Evolutionary conservation across 2,888 invertebrate species (phyloP).

Genomic region (Eugnorisma glareosa): DNA sequence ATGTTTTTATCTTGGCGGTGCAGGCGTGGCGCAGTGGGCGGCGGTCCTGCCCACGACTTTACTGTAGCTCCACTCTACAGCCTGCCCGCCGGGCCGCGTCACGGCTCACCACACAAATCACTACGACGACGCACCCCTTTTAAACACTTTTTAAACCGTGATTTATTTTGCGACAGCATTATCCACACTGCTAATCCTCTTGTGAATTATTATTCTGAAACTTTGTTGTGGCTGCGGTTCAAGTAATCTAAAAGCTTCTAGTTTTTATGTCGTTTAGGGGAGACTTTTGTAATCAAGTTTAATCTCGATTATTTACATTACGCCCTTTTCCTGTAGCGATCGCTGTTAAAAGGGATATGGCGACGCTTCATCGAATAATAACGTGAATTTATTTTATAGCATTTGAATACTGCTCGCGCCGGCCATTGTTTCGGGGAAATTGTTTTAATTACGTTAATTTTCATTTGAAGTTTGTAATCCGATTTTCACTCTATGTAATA

Average conservation of each 20-base stretch:
- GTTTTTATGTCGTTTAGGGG: conserved; percentile 77
- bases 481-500: conserved; percentile 63
- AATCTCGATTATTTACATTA: conserved; percentile 66
- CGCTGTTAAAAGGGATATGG: conserved; percentile 58
- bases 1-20: conserved; percentile 77
- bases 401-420: conserved; percentile 64
- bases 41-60: conserved; percentile 42
- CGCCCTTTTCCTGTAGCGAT: conserved; percentile 51
- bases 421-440: conserved; percentile 64
- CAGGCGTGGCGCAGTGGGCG: conserved; percentile 69
- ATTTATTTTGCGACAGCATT: conserved; percentile 84
- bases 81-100: conserved; percentile 61
- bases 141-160: conserved; percentile 83
- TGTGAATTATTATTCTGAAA: conserved; percentile 84
- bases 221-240: conserved; percentile 82
- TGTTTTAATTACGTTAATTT: conserved; percentile 69
- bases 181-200: conserved; percentile 84
- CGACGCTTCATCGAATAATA: conserved; percentile 73
- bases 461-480: conserved; percentile 65
- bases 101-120: conserved; percentile 81
- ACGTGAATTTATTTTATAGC: conserved; percentile 64
- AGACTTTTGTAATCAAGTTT: conserved; percentile 69
- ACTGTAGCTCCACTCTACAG: conserved; percentile 46
- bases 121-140: conserved; percentile 79
- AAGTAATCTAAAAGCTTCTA: conserved; percentile 80